A percentile compares a stretch with the other conserved stretches of the same genome.
These are phyloP conservation scores for Tonatia bakeri DNA, from an alignment of 2,113 vertebrate genomes.

Conservation along the genomic window DNA sequence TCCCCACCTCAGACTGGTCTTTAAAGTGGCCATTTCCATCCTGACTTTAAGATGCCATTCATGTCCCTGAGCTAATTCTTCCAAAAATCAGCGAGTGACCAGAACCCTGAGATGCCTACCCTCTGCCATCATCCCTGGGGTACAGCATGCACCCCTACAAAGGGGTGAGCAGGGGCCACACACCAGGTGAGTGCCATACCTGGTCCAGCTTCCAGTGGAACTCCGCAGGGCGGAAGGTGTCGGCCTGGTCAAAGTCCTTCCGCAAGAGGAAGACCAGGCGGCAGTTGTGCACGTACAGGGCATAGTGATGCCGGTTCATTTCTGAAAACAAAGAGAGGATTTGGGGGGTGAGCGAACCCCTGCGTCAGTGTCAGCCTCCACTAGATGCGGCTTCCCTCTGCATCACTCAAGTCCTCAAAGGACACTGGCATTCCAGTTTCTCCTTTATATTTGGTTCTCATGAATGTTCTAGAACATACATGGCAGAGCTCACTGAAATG, in stretches of 20 bases:
- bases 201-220: slow-evolving; percentile 99
- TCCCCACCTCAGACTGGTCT: neutral
- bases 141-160: accelerated
- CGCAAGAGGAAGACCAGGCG: slow-evolving; percentile 94
- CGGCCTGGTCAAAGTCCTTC: slow-evolving; percentile 93
- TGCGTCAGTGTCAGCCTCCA: neutral
- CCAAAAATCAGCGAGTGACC: neutral
- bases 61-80: neutral
- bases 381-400: neutral
- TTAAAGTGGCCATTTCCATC: neutral
- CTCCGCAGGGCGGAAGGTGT: slow-evolving; percentile 95
- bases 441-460: neutral
- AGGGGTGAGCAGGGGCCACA: accelerated
- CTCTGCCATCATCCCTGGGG: too few species aligned
- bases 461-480: neutral
- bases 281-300: slow-evolving; percentile 97
- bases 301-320: slow-evolving; percentile 98
- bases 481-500: neutral
- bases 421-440: neutral
- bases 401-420: neutral
- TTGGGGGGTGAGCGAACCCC: neutral
- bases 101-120: neutral
- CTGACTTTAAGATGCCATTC: neutral
- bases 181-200: slow-evolving; percentile 76
- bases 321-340: slow-evolving; percentile 79